These are phyloP conservation scores for Megamerina dolium DNA, from an alignment of 2,888 invertebrate species.

Conservation along the genomic window DNA sequence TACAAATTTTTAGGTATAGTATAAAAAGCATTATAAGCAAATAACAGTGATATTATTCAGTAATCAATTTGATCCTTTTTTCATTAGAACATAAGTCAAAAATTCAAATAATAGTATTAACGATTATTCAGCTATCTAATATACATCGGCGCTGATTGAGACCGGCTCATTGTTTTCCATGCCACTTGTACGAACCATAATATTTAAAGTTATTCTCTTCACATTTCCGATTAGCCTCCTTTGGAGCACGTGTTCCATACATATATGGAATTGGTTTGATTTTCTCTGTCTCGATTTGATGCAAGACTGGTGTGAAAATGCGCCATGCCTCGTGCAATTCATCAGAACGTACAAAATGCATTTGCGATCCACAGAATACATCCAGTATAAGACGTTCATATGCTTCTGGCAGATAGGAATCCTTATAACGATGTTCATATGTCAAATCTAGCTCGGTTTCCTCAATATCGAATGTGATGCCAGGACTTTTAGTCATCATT, in stretches of 20 bases:
- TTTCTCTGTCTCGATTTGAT: constrained; percentile 73
- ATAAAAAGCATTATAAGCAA: too few species aligned
- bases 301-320: constrained; percentile 91
- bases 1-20: too few species aligned
- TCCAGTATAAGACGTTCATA: constrained; percentile 96
- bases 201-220: constrained; percentile 80
- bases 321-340: constrained; percentile 96
- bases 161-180: constrained; percentile 19
- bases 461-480: constrained; percentile 94
- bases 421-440: constrained; percentile 86
- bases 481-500: constrained; percentile 97
- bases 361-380: constrained; percentile 97
- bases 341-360: constrained; percentile 97
- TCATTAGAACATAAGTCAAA: too few species aligned
- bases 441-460: constrained; percentile 98
- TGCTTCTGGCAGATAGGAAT: constrained; percentile 82
- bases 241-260: constrained; percentile 87
- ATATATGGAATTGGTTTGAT: constrained; percentile 74
- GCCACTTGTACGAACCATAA: constrained; percentile 96
- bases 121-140: too few species aligned
- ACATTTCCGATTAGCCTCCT: constrained; percentile 78
- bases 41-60: too few species aligned
- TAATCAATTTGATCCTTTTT: too few species aligned
- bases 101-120: too few species aligned
- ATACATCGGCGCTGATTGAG: too few species aligned